Evolutionary conservation across 1,140 invertebrate species (phyloP).

Genomic region (Onthophagus taurus): DNA sequence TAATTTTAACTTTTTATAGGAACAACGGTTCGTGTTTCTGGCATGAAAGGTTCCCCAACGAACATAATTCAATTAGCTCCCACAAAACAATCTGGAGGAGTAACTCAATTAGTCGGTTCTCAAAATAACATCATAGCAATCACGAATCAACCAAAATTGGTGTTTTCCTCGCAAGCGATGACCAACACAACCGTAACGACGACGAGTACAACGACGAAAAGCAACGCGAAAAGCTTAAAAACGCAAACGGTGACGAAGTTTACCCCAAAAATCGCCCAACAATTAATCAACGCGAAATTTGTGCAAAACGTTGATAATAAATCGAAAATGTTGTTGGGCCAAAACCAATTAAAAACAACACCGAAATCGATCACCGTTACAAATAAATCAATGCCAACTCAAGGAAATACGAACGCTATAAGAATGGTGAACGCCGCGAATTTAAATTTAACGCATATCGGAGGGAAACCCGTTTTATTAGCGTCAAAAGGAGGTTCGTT

Average conservation of each 20-base stretch:
- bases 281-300: slow-evolving; percentile 38
- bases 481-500: slow-evolving; percentile 45
- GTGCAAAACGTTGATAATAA: slow-evolving; percentile 29
- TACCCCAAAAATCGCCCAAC: slow-evolving; percentile 28
- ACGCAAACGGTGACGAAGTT: slow-evolving; percentile 23
- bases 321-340: slow-evolving; percentile 29
- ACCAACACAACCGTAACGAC: slow-evolving; percentile 26
- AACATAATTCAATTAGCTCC: slow-evolving; percentile 37
- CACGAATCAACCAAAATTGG: slow-evolving; percentile 33
- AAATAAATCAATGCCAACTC: slow-evolving; percentile 17
- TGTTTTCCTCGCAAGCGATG: slow-evolving; percentile 27
- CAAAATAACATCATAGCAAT: slow-evolving; percentile 38
- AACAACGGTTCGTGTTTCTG: slow-evolving; percentile 37
- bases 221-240: slow-evolving; percentile 20
- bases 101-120: slow-evolving; percentile 39
- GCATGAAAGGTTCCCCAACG: slow-evolving; percentile 36
- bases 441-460: slow-evolving; percentile 46
- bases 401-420: slow-evolving; percentile 30
- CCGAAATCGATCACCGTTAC: slow-evolving; percentile 14
- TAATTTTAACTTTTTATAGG: slow-evolving; percentile 16
- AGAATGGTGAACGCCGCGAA: slow-evolving; percentile 46
- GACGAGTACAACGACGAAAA: slow-evolving; percentile 33
- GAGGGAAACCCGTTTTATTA: slow-evolving; percentile 54
- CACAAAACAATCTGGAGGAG: slow-evolving; percentile 29
- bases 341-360: slow-evolving; percentile 30